Evolutionary conservation across 2,113 vertebrate genomes (phyloP).

Genomic region (Aegithalos caudatus): DNA sequence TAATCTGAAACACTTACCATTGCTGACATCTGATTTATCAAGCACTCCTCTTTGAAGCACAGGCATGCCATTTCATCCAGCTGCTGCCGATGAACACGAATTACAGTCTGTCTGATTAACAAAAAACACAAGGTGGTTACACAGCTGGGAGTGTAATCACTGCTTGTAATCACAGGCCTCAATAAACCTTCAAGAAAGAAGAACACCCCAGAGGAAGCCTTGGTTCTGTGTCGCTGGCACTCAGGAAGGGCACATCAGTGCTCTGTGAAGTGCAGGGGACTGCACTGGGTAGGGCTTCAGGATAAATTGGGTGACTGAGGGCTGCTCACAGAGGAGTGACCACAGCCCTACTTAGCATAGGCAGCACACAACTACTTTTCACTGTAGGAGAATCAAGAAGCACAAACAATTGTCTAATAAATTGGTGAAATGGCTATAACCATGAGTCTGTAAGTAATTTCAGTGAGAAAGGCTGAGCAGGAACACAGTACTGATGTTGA

Average conservation of each 20-base stretch:
- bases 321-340: background rate
- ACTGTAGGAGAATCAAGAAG: background rate
- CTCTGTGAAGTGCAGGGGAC: background rate
- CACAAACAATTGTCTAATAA: background rate
- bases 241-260: background rate
- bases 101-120: constrained; percentile 73
- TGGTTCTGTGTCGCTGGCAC: background rate
- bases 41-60: constrained; percentile 74
- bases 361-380: background rate
- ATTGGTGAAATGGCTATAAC: background rate
- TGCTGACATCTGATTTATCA: constrained; percentile 76
- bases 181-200: background rate
- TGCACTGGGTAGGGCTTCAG: background rate
- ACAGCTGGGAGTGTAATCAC: background rate
- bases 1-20: constrained; percentile 70
- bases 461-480: background rate
- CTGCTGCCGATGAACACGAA: constrained; percentile 79
- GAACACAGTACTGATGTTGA: background rate
- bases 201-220: background rate
- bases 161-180: background rate
- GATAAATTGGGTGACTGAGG: background rate
- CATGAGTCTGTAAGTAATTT: background rate
- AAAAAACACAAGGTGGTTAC: background rate
- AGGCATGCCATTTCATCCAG: constrained; percentile 81
- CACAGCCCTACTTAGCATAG: background rate